phyloP scores from a whole-genome alignment of 2,888 invertebrate species.

The Deroplatys truncata region DNA sequence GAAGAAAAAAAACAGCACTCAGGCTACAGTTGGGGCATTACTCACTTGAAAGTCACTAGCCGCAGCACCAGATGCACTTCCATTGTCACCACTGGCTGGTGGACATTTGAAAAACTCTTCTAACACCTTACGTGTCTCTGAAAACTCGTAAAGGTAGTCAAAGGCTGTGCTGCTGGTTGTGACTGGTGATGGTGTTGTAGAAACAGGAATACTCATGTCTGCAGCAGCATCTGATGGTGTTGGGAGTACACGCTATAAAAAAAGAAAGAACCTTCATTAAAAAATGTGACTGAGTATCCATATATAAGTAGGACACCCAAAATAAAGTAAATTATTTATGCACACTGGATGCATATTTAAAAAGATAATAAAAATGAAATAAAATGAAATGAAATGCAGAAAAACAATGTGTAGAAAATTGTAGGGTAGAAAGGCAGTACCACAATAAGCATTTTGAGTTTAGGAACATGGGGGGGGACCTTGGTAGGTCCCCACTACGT shows the following conservation, averaged over 20 bases:
- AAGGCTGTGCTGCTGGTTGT: constrained; percentile 55
- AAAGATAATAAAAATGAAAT: too few relatives aligned
- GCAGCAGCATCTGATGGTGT: constrained; percentile 16
- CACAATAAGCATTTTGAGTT: too few relatives aligned
- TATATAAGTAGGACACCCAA: too few relatives aligned
- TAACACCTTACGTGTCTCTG: constrained; percentile 85
- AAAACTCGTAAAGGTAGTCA: constrained; percentile 88
- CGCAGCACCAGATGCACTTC: constrained; percentile 37
- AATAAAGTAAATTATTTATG: too few relatives aligned
- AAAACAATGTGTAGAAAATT: too few relatives aligned
- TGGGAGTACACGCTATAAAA: constrained; percentile 24
- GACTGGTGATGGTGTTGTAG: constrained; percentile 44
- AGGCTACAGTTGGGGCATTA: not conserved
- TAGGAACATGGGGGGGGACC: too few relatives aligned
- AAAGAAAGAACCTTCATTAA: not conserved
- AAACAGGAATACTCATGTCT: not conserved
- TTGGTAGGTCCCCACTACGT: too few relatives aligned
- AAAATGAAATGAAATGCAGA: too few relatives aligned
- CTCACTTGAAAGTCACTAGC: constrained; percentile 47
- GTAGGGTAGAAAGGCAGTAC: too few relatives aligned
- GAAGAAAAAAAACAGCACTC: not conserved
- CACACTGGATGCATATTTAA: too few relatives aligned
- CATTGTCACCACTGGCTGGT: constrained; percentile 51
- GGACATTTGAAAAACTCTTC: constrained; percentile 89
- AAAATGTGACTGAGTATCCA: too few relatives aligned